A percentile compares a stretch with the other conserved stretches of the same genome.
Conservation (phyloP, 2,888 invertebrate species). For the Exephanes ischioxanthus region DNA sequence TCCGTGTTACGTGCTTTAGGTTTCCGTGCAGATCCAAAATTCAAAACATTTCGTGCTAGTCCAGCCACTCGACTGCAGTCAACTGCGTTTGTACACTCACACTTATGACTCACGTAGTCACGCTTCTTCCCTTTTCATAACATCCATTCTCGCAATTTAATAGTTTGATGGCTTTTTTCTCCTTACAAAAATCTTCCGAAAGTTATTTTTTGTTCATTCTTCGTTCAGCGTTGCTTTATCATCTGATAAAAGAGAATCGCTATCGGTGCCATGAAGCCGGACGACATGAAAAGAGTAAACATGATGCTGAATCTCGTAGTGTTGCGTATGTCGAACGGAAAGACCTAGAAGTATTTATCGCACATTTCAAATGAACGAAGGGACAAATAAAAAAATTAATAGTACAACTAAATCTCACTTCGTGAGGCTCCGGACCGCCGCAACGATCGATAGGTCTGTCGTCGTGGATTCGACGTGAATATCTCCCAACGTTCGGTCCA, state of each 20-base stretch:
- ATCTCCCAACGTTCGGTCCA: not conserved
- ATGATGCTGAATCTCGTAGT: constrained; percentile 56
- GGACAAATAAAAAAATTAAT: not conserved
- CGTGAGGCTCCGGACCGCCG: constrained; percentile 43
- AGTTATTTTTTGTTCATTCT: not conserved
- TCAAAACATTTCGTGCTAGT: not conserved
- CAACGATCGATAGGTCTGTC: constrained; percentile 55
- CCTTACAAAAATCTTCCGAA: not conserved
- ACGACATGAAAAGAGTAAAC: constrained; percentile 54
- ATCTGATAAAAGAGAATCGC: constrained; percentile 54
- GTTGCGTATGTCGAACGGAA: constrained; percentile 65
- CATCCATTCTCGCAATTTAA: not conserved
- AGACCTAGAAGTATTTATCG: constrained; percentile 26
- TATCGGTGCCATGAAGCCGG: constrained; percentile 49
- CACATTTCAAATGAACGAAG: not conserved
- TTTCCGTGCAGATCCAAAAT: not conserved
- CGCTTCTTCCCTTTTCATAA: not conserved
- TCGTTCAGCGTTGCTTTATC: constrained; percentile 52
- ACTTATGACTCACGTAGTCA: not conserved
- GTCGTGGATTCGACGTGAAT: constrained; percentile 49
- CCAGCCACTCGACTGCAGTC: not conserved
- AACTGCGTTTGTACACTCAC: not conserved
- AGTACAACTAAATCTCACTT: constrained; percentile 25
- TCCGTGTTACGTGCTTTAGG: not conserved
- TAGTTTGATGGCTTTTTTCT: not conserved